phyloP scores from a whole-genome alignment of 1,140 invertebrate genomes.

The Rhopalosiphum padi region DNA sequence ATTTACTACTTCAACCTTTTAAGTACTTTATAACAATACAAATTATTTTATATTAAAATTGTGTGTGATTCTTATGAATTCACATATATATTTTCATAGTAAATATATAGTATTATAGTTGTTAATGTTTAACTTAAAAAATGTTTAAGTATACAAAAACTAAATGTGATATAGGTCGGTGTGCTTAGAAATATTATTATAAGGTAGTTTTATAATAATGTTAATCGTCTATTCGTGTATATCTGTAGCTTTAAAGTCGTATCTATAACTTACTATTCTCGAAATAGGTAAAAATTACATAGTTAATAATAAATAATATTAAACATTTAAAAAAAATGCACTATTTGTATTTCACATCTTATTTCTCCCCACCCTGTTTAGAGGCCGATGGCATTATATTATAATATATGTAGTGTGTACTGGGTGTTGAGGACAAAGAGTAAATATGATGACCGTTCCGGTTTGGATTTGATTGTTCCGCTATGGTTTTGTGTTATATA shows the following conservation, averaged over 20 bases:
- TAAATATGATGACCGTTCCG: constrained; percentile 55
- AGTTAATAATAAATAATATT: neutral
- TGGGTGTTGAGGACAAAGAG: constrained; percentile 49
- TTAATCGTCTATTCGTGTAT: neutral
- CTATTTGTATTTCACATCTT: neutral
- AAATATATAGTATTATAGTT: neutral
- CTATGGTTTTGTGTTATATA: constrained; percentile 29
- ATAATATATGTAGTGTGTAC: neutral
- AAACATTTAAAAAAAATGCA: neutral
- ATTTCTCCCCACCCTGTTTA: neutral
- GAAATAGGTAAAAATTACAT: neutral
- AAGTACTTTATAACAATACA: constrained; percentile 32
- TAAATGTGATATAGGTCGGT: neutral
- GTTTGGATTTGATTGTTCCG: constrained; percentile 52
- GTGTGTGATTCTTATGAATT: neutral
- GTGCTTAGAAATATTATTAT: no score
- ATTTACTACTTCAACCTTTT: neutral
- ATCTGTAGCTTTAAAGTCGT: neutral
- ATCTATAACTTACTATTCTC: neutral
- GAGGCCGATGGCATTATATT: constrained; percentile 25
- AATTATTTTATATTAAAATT: neutral
- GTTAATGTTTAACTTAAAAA: neutral
- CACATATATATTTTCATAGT: neutral
- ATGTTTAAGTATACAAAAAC: neutral
- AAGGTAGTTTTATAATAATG: neutral